Evolutionary conservation across 2,113 vertebrate genomes (phyloP).

Genomic region (Callocephalon fimbriatum): DNA sequence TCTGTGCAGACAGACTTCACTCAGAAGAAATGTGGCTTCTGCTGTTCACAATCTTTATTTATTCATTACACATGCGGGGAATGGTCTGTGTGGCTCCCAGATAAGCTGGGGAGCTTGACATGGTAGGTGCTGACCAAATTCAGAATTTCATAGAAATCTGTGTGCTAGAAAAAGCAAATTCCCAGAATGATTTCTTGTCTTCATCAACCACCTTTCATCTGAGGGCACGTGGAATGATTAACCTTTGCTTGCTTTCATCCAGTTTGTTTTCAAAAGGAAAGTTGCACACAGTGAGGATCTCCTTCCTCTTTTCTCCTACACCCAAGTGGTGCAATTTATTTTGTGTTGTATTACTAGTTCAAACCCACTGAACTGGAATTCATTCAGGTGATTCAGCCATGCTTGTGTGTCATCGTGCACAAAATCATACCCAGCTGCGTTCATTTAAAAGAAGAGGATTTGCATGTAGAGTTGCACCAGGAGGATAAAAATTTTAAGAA

Average conservation of each 20-base stretch:
- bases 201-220: neutral
- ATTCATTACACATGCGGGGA: neutral
- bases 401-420: neutral
- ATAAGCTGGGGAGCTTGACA: neutral
- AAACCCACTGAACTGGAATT: neutral
- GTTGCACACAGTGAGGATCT: neutral
- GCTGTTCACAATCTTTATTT: neutral
- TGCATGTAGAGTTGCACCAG: neutral
- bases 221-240: neutral
- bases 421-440: neutral
- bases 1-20: slow-evolving; percentile 32
- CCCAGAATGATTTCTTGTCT: neutral
- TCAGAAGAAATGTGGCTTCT: slow-evolving; percentile 21
- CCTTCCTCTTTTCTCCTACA: neutral
- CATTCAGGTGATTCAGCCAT: neutral
- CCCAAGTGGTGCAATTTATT: neutral
- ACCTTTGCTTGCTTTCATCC: neutral
- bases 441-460: neutral
- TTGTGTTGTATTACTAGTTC: neutral
- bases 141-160: neutral
- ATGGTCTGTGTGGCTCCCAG: neutral
- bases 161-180: neutral
- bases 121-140: neutral
- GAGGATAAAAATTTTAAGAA: neutral
- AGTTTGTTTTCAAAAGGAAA: neutral